Percentiles rank a stretch among this genome's conserved stretches.
These are phyloP conservation scores for Selenia dentaria DNA, from an alignment of 2,888 invertebrate species.

Conservation along the genomic window DNA sequence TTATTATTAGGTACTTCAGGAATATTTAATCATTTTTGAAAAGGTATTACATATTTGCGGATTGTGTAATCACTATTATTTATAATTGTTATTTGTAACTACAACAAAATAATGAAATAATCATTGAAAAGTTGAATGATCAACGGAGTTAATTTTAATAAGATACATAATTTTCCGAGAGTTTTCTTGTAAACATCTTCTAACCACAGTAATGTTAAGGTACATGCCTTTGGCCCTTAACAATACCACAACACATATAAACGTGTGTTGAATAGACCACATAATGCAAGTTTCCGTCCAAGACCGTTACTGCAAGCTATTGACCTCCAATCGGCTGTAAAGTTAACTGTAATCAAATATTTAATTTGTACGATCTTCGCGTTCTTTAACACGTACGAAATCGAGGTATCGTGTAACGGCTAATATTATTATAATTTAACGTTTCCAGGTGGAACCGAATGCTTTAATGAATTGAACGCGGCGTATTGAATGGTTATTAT, in stretches of 20 bases:
- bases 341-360: slow-evolving; percentile 75
- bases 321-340: slow-evolving; percentile 69
- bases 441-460: slow-evolving; percentile 15
- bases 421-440: slow-evolving; percentile 30
- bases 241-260: background rate
- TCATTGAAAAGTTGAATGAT: no score
- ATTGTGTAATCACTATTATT: no score
- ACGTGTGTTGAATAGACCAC: slow-evolving; percentile 25
- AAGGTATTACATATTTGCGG: no score
- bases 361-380: slow-evolving; percentile 64
- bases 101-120: no score
- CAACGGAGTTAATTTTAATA: no score
- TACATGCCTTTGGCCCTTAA: slow-evolving; percentile 8
- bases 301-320: slow-evolving; percentile 55
- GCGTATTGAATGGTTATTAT: slow-evolving; percentile 13
- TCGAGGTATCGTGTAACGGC: slow-evolving; percentile 47
- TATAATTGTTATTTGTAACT: no score
- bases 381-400: slow-evolving; percentile 56
- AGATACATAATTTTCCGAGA: no score
- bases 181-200: no score
- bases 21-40: no score
- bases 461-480: slow-evolving; percentile 9
- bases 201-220: background rate
- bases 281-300: slow-evolving; percentile 42
- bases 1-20: no score